phyloP scores from a whole-genome alignment of 2,797 vertebrate genomes.

The Artibeus jamaicensis region DNA sequence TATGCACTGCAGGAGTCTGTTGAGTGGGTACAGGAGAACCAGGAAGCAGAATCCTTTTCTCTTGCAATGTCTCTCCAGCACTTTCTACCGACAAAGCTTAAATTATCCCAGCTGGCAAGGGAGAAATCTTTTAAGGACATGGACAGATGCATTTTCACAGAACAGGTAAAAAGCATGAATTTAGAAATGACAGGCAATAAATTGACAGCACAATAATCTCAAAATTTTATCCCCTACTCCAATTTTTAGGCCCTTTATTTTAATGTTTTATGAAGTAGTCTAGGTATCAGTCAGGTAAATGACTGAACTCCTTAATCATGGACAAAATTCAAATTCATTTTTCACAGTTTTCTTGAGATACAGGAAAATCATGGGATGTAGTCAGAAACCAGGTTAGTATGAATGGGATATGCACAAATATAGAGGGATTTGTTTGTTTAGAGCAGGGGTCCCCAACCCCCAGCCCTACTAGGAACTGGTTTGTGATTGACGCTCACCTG shows the following conservation, averaged over 20 bases:
- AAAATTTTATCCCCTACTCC: background rate
- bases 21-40: background rate
- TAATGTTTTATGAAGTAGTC: background rate
- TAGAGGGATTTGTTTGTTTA: background rate
- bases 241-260: background rate
- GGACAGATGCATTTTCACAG: background rate
- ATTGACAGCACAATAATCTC: background rate
- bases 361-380: background rate
- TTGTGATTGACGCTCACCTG: too few relatives aligned
- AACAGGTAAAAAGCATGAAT: background rate
- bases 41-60: slow-evolving; percentile 20
- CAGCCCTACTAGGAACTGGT: too few relatives aligned
- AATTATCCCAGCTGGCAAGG: background rate
- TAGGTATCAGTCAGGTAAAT: background rate
- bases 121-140: background rate
- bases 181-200: background rate
- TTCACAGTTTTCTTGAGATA: background rate
- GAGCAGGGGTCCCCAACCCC: background rate
- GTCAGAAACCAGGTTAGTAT: background rate
- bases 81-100: background rate
- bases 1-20: background rate
- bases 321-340: slow-evolving; percentile 19
- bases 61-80: background rate
- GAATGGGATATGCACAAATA: background rate
- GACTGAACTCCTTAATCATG: background rate